phyloP scores from a whole-genome alignment of 2,113 vertebrate genomes.

The Anseranas semipalmata region DNA sequence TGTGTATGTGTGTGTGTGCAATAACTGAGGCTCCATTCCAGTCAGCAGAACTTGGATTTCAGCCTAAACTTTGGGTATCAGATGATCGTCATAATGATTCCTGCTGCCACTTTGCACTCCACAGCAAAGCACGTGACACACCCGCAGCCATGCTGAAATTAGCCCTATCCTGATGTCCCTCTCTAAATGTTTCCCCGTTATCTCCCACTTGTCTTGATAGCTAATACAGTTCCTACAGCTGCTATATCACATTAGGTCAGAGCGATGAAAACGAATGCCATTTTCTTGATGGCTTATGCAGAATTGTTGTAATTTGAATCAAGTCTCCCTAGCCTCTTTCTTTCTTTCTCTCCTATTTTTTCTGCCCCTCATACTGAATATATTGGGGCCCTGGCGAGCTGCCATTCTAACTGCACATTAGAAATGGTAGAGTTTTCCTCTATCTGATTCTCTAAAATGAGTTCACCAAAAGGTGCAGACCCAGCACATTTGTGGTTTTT shows the following conservation, averaged over 20 bases:
- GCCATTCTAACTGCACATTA: constrained; percentile 87
- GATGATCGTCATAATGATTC: constrained; percentile 17
- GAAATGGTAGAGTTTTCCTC: constrained; percentile 85
- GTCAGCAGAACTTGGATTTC: constrained; percentile 27
- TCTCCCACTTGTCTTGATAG: constrained; percentile 77
- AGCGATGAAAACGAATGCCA: constrained; percentile 78
- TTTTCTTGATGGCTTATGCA: constrained; percentile 83
- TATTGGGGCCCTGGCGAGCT: constrained; percentile 78
- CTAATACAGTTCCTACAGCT: constrained; percentile 72
- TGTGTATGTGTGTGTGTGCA: neutral
- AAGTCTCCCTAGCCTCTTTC: constrained; percentile 65
- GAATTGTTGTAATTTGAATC: constrained; percentile 84
- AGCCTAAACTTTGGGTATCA: constrained; percentile 51
- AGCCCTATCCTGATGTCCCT: constrained; percentile 50
- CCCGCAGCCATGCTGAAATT: constrained; percentile 53
- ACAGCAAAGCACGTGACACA: neutral
- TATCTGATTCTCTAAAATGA: constrained; percentile 90
- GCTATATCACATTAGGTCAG: constrained; percentile 80
- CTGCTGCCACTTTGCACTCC: constrained; percentile 21
- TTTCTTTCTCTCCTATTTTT: constrained; percentile 52
- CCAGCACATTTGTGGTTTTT: constrained; percentile 88
- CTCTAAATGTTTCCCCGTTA: constrained; percentile 66
- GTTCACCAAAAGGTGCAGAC: constrained; percentile 87
- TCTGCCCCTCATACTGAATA: constrained; percentile 72
- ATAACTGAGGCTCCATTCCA: neutral